phyloP scores from a whole-genome alignment of 2,888 invertebrate species.

The Drosophila percnosoma region DNA sequence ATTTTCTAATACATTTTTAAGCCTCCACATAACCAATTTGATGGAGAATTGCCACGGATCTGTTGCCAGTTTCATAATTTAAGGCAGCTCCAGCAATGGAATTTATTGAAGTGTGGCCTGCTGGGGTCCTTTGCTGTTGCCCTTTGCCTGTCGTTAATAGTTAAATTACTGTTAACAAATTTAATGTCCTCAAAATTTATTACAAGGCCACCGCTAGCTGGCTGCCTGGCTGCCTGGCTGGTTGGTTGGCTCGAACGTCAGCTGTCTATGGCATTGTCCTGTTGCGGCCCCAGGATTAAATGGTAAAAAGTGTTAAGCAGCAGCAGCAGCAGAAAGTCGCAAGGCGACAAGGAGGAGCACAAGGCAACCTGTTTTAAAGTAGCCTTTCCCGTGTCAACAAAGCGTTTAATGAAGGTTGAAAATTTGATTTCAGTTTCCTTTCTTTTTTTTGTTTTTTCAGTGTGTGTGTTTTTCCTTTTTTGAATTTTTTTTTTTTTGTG shows the following conservation, averaged over 20 bases:
- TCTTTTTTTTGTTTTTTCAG: conserved; percentile 4
- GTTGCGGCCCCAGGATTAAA: conserved; percentile 65
- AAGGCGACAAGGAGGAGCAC: conserved; percentile 18
- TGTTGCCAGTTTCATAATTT: not conserved
- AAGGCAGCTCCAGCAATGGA: not conserved
- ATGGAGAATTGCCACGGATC: too few species aligned
- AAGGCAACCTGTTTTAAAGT: conserved; percentile 59
- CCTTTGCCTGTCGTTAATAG: conserved; percentile 65
- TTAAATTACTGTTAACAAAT: conserved; percentile 77
- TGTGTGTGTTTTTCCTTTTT: not conserved
- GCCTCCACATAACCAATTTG: not conserved
- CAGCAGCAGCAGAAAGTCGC: conserved; percentile 25
- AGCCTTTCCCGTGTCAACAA: conserved; percentile 54
- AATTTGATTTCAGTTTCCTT: conserved; percentile 69
- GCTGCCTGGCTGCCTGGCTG: not conserved
- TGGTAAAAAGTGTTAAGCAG: conserved; percentile 66
- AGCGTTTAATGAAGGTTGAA: conserved; percentile 74
- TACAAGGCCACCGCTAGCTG: conserved; percentile 26
- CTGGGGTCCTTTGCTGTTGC: conserved; percentile 8
- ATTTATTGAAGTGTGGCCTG: conserved; percentile 16
- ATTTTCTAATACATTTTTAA: not conserved
- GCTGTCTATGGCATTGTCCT: conserved; percentile 53
- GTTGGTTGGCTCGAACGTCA: conserved; percentile 21
- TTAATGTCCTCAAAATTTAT: conserved; percentile 75
- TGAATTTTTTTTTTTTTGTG: conserved; percentile 7